Base-by-base conservation (phyloP, 1,140 invertebrate species). In the Drosophila nannoptera region DNA sequence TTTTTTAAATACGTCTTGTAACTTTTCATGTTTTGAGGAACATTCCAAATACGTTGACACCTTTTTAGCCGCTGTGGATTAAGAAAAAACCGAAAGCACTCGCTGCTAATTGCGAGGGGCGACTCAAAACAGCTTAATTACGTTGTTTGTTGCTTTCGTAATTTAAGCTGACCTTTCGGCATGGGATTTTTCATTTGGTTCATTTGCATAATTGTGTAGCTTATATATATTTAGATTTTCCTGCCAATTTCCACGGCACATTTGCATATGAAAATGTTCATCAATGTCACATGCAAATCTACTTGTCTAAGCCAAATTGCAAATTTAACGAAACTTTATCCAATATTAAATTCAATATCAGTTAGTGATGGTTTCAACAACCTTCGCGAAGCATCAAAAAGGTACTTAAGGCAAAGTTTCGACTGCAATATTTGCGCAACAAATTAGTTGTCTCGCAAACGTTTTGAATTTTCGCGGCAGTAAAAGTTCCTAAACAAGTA, bases 371-470 rank as follows among this genome's bases (percentile, higher is more conserved):
- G 22, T 22, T 22, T 22, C 42, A 50, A 67, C 29, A 62, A 55
- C 45, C 40, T 22, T 22, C 22, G 1, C 3, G 22, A 22, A 3
- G 7, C n/a, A 35, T 33, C 6, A 50, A 14, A 33, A 52, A 52
- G 14, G 7, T 11, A 33, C 40, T 40, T 31, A 35, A 48, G 54
- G 32, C 5, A 38, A 72, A 68, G 29, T 63, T 59, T 74, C 58
- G 42, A 42, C 38, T n/a, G 49, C 31, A 54, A 77, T 84, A 86
- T 84, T 86, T 80, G 70, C 67, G 49, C 73, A 77, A 77, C 63
- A 77, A 86, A 84, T 84, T 86, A 86, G 81, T 80, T 86, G 81
- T 66, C 70, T 69, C 59, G 64, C 73, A 84, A 77, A 84, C 81
- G 77, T 84, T 84, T 84, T 69, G 77, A 84, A 86, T 86, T 84